phyloP scores from a whole-genome alignment of 2,113 vertebrate genomes.

The Oenanthe oenanthe region DNA sequence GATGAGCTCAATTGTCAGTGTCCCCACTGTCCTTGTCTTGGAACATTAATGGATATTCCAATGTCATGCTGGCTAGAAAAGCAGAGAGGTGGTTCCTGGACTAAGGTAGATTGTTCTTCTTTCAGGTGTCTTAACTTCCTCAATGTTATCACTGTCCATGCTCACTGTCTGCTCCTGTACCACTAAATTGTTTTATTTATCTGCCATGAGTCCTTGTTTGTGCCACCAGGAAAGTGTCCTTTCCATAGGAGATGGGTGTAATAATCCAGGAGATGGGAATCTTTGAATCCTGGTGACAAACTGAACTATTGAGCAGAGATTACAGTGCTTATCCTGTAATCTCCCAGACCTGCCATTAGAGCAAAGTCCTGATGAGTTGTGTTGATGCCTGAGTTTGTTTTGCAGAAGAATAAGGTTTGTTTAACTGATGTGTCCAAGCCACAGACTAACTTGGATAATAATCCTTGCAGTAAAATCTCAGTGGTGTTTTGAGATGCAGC shows the following conservation, averaged over 20 bases:
- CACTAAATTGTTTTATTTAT: background rate
- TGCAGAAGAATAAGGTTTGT: background rate
- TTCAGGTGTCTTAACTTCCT: background rate
- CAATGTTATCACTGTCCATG: background rate
- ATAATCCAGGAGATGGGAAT: background rate
- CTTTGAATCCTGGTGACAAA: background rate
- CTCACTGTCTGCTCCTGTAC: background rate
- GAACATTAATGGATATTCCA: background rate
- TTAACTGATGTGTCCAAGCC: constrained; percentile 4
- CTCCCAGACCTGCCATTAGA: background rate
- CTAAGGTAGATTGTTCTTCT: background rate
- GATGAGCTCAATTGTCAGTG: background rate
- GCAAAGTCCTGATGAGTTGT: background rate
- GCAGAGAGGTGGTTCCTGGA: background rate
- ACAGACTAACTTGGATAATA: background rate
- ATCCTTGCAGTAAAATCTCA: background rate
- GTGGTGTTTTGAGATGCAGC: constrained; percentile 10
- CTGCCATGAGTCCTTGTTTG: background rate
- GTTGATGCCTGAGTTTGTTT: background rate
- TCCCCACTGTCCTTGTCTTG: accelerated
- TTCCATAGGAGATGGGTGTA: background rate
- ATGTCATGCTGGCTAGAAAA: background rate
- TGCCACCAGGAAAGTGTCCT: background rate
- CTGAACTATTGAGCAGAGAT: background rate
- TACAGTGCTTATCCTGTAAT: background rate